Base-by-base conservation (phyloP, 2,113 vertebrate species). In the Corynorhinus townsendii region DNA sequence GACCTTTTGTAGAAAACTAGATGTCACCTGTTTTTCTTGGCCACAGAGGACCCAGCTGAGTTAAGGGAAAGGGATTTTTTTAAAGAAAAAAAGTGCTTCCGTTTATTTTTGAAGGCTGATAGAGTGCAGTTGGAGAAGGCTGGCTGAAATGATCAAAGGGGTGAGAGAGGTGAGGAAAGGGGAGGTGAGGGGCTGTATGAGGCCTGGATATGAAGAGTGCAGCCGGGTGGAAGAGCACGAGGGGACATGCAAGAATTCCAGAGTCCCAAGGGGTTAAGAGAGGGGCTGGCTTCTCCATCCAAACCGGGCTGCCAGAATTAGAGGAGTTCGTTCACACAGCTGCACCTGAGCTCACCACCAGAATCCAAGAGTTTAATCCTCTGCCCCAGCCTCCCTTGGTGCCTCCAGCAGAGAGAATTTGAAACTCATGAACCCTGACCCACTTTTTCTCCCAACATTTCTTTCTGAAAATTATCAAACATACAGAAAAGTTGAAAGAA, bases 101-200 rank as follows among this genome's bases (percentile, higher is more conserved):
- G 28, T 93, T 95, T 92, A 84, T 83, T 95, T 89, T 89, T 79
- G 43, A 86, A 89, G 83, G 72, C 81, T 10, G 4, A 75, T n/a
- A 66, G 86, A 90, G 93, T 87, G 88, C 90, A 90, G 69, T 86
- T 86, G 72, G 83, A 64, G 87, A 82, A 72, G 82, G 75, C 91
- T 72, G 43, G 75, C 69, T 86, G 81, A 75, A 43, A 43, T 90
- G 88, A 96, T 84, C 89, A 96, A 84, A 96, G 24, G 54, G 38
- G 28, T n/a, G 38, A 79, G 69, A 89, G 69, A 87, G 35, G 35
- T 47, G 54, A 59, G 52, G 76, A 45, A 56, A 86, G 66, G 43
- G 43, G 28, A 19, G 2, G 45, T 47, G 28, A 54, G 81, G n/a
- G 62, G 52, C 52, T 59, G 12, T 11, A 0, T 59, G 38, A 75